phyloP scores from a whole-genome alignment of 2,888 invertebrate species.

The Erynnis tages region DNA sequence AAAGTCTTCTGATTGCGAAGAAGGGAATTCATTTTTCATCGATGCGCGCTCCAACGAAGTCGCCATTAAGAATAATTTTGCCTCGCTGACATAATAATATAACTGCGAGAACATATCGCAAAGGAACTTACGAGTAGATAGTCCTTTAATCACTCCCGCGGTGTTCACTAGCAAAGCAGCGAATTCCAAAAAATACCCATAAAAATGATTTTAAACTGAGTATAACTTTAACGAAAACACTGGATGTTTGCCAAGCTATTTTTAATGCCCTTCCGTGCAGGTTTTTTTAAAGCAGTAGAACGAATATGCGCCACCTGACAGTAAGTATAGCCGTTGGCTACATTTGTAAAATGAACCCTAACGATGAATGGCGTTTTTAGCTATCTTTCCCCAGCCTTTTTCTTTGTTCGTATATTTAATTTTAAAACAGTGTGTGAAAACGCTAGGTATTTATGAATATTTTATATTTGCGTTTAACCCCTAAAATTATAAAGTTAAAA shows the following conservation, averaged over 20 bases:
- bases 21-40: neutral
- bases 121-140: no score
- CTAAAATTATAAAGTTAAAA: no score
- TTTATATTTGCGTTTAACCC: no score
- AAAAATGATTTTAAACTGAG: conserved; percentile 16
- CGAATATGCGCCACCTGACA: conserved; percentile 15
- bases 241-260: conserved; percentile 19
- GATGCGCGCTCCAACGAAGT: neutral
- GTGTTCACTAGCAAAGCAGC: conserved; percentile 2
- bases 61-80: neutral
- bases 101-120: neutral
- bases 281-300: conserved; percentile 14
- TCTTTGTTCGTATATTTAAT: neutral
- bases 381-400: no score
- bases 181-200: conserved; percentile 2
- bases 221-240: conserved; percentile 19
- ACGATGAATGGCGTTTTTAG: neutral
- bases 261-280: conserved; percentile 21
- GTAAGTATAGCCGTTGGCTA: conserved; percentile 1
- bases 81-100: neutral
- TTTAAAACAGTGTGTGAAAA: neutral
- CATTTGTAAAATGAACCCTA: conserved; percentile 18
- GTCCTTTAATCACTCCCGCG: conserved; percentile 2
- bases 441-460: no score
- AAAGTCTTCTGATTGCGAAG: no score